Conservation (phyloP, 1,140 invertebrate species). For the Neoseiulus cucumeris region DNA sequence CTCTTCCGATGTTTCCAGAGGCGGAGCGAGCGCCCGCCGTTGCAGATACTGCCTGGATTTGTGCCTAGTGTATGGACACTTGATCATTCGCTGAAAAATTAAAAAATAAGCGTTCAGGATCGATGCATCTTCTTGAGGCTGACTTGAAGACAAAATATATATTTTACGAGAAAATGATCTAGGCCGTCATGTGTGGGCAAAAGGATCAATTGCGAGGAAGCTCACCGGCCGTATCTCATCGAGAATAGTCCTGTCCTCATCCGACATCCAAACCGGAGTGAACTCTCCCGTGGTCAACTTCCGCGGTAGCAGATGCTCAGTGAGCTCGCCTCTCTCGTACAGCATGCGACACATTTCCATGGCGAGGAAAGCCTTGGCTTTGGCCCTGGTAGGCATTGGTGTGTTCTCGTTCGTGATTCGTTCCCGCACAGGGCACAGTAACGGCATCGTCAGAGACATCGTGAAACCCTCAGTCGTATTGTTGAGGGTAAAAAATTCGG, state of each 20-base stretch:
- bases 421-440: background rate
- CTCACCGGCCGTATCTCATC: background rate
- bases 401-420: background rate
- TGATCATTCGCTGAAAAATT: background rate
- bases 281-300: background rate
- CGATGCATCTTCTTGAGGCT: too few relatives aligned
- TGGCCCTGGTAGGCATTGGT: background rate
- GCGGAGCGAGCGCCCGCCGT: background rate
- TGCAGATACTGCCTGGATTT: background rate
- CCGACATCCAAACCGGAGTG: background rate
- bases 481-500: background rate
- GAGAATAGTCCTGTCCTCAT: background rate
- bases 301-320: background rate
- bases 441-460: background rate
- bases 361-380: background rate
- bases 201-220: background rate
- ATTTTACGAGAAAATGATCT: background rate
- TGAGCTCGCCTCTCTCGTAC: background rate
- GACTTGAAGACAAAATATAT: background rate
- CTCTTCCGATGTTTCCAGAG: background rate
- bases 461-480: background rate
- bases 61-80: background rate
- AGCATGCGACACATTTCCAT: background rate
- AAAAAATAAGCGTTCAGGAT: background rate
- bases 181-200: background rate